phyloP scores from a whole-genome alignment of 2,888 invertebrate species.

The Lochmaea capreae region DNA sequence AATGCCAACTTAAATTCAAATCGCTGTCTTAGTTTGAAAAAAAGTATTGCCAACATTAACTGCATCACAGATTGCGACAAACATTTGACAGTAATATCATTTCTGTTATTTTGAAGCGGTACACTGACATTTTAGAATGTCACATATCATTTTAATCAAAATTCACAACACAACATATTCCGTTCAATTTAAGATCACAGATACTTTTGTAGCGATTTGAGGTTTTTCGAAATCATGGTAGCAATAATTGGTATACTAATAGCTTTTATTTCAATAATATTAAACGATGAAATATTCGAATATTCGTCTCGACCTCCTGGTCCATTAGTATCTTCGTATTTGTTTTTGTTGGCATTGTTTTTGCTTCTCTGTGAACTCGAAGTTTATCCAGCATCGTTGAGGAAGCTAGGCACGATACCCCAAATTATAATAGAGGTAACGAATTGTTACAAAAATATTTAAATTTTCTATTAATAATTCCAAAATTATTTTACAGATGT shows the following conservation, averaged over 20 bases:
- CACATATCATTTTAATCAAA: background rate
- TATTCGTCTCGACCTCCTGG: constrained; percentile 53
- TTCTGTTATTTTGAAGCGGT: no score
- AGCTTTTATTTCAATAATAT: constrained; percentile 56
- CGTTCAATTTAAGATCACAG: background rate
- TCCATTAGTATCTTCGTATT: constrained; percentile 57
- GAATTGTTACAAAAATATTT: background rate
- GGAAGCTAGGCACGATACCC: constrained; percentile 52
- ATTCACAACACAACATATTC: background rate
- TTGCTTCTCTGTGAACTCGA: constrained; percentile 58
- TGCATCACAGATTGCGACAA: no score
- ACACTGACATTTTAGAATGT: no score
- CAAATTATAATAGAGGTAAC: constrained; percentile 55
- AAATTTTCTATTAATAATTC: background rate
- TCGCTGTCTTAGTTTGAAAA: no score
- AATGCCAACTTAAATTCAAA: no score
- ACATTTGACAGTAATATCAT: no score
- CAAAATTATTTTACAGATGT: constrained; percentile 53
- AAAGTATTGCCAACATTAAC: no score
- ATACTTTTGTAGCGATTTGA: background rate
- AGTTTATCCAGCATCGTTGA: constrained; percentile 57
- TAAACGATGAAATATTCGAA: constrained; percentile 57
- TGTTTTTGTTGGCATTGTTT: constrained; percentile 57
- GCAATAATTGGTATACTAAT: constrained; percentile 55
- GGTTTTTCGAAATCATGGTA: constrained; percentile 53